A percentile compares a stretch with the other conserved stretches of the same genome.
phyloP scores from a whole-genome alignment of 2,113 vertebrate species.

The Paradoxurus hermaphroditus region DNA sequence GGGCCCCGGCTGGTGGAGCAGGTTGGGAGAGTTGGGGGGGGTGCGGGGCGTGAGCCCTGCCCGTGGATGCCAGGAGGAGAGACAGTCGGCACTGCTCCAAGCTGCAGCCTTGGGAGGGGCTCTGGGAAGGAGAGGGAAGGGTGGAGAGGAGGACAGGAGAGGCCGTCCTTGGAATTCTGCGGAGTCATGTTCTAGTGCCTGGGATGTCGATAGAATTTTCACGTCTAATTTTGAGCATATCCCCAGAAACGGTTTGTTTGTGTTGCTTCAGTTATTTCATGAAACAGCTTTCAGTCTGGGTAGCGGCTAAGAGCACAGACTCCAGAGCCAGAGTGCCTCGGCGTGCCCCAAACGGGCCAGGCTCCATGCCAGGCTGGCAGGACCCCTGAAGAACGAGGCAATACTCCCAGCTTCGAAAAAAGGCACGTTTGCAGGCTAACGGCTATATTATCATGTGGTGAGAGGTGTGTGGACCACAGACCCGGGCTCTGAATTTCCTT shows the following conservation, averaged over 20 bases:
- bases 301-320: background rate
- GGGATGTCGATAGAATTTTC: background rate
- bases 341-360: background rate
- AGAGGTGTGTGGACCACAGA: background rate
- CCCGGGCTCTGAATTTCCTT: accelerated
- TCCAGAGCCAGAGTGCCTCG: background rate
- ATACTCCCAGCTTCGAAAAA: background rate
- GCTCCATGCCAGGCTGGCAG: background rate
- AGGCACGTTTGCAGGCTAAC: background rate
- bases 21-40: background rate
- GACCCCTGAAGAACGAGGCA: accelerated
- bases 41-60: accelerated
- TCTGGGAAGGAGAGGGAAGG: background rate
- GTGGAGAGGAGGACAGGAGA: background rate
- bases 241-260: background rate
- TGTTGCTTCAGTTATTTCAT: accelerated
- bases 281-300: background rate
- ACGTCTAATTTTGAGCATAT: background rate
- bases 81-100: accelerated
- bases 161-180: accelerated
- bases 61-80: background rate
- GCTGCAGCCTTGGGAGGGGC: accelerated
- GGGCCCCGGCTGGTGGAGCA: background rate
- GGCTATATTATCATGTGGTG: accelerated
- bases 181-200: background rate